Conservation (phyloP, 2,888 invertebrate genomes). For the Epirrita christyi region DNA sequence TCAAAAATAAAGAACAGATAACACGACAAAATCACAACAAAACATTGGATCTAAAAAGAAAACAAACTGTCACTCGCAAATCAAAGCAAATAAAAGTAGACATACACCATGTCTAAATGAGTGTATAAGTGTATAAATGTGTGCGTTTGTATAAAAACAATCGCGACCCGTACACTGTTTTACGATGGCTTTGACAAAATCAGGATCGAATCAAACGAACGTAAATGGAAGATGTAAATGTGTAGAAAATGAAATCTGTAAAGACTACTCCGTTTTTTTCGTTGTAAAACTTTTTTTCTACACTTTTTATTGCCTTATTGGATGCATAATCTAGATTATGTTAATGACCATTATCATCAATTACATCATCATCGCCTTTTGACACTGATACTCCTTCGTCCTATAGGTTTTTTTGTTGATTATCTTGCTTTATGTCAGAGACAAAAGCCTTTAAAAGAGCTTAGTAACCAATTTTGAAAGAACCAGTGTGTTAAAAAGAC, state of each 20-base stretch:
- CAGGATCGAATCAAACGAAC: slow-evolving; percentile 78
- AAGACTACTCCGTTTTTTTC: slow-evolving; percentile 41
- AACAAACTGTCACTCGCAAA: slow-evolving; percentile 79
- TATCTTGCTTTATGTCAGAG: no score
- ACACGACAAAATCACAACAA: slow-evolving; percentile 67
- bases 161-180: slow-evolving; percentile 73
- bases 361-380: no score
- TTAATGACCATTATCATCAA: no score
- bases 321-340: no score
- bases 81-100: slow-evolving; percentile 72
- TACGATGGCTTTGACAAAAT: slow-evolving; percentile 81
- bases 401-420: no score
- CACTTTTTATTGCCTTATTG: no score
- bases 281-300: no score
- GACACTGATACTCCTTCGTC: no score
- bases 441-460: no score
- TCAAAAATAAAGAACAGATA: slow-evolving; percentile 57
- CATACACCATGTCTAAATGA: slow-evolving; percentile 68
- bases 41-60: slow-evolving; percentile 62
- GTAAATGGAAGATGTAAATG: slow-evolving; percentile 75
- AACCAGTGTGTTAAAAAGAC: no score
- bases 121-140: slow-evolving; percentile 53
- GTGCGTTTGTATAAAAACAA: slow-evolving; percentile 79
- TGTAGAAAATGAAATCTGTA: slow-evolving; percentile 44
- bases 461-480: no score